phyloP scores from a whole-genome alignment of 2,888 invertebrate genomes.

The Nephrotoma appendiculata region DNA sequence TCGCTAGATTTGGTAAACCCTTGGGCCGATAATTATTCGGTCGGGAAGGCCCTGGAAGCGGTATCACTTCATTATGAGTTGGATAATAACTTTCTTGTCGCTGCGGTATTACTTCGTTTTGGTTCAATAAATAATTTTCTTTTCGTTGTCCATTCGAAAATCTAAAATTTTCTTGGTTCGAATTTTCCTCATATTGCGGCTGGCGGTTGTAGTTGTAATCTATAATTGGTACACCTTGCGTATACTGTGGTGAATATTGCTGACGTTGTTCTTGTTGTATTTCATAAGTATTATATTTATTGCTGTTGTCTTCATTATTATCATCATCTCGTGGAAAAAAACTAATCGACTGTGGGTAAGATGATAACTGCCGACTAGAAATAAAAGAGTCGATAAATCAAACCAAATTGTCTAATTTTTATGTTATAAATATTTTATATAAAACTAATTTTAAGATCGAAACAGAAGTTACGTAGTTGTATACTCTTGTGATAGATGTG shows the following conservation, averaged over 20 bases:
- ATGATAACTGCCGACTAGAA: background rate
- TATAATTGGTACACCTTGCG: background rate
- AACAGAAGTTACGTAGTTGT: background rate
- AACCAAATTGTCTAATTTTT: background rate
- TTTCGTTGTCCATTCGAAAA: background rate
- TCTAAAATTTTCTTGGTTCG: background rate
- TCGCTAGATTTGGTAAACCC: background rate
- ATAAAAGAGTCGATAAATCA: background rate
- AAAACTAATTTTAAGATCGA: too few relatives aligned
- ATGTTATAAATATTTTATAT: background rate
- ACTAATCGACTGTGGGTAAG: background rate
- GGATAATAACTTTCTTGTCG: background rate
- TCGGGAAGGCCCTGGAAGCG: background rate
- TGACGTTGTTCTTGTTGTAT: constrained; percentile 1
- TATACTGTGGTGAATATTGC: background rate
- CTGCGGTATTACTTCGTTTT: background rate
- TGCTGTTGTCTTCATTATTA: background rate
- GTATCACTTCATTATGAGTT: background rate
- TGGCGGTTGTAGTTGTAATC: background rate
- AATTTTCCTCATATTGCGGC: background rate
- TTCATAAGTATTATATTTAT: background rate
- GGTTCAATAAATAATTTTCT: background rate
- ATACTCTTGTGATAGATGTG: background rate
- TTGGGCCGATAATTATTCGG: background rate
- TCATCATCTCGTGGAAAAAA: background rate